Conservation (phyloP, 2,797 vertebrate genomes). For the Tinamus major region DNA sequence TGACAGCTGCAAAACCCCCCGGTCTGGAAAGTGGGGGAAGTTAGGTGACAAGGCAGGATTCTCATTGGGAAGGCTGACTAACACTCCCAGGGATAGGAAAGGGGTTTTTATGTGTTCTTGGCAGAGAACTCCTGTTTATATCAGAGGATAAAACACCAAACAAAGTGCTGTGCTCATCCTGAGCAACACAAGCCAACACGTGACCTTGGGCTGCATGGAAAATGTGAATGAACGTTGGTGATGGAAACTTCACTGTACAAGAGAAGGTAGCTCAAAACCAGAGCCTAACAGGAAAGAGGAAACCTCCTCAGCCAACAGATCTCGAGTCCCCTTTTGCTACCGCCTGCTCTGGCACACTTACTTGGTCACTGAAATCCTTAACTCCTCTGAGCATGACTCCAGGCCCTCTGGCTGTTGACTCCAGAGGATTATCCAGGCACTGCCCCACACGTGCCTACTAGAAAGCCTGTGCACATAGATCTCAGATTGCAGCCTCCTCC, state of each 20-base stretch:
- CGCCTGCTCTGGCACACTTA: not conserved
- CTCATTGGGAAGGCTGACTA: not conserved
- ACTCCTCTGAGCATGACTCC: not conserved
- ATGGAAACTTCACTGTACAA: slow-evolving; percentile 49
- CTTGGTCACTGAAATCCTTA: slow-evolving; percentile 4
- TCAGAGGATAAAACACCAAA: slow-evolving; percentile 68
- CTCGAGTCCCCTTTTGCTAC: not conserved
- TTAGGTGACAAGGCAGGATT: not conserved
- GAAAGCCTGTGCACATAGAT: not conserved
- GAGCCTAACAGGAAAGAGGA: slow-evolving; percentile 32
- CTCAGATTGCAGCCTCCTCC: not conserved
- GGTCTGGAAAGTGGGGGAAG: not conserved
- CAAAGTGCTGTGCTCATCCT: slow-evolving; percentile 45
- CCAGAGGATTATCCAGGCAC: not conserved
- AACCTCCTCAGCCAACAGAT: slow-evolving; percentile 4
- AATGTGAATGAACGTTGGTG: slow-evolving; percentile 41
- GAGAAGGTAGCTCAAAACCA: slow-evolving; percentile 46
- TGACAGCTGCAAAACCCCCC: not conserved
- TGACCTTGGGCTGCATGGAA: slow-evolving; percentile 61
- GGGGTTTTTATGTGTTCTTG: slow-evolving; percentile 53
- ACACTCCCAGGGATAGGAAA: slow-evolving; percentile 5
- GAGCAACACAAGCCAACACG: slow-evolving; percentile 67
- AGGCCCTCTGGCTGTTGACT: not conserved
- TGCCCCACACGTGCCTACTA: not conserved
- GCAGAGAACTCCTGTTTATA: slow-evolving; percentile 50